Evolutionary conservation across 2,113 vertebrate genomes (phyloP), one percentile per base, ranked within the genome.

Genomic region (Anolis carolinensis): DNA sequence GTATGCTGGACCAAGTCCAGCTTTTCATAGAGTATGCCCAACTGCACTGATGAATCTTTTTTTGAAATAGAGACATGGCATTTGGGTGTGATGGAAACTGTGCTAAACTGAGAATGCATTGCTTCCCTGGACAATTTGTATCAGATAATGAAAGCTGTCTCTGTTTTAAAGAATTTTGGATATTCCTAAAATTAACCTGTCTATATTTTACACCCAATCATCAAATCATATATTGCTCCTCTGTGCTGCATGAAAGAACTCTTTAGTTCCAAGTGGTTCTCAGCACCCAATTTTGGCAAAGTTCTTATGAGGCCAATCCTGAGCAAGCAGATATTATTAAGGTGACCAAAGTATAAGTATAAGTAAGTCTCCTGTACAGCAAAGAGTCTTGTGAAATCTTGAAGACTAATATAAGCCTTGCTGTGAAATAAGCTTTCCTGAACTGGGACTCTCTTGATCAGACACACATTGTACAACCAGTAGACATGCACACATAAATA

Each of bases 181-280:
- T 68, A 68, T 21, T 68, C 23, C 79, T 68, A 48, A 81, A 68
- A 81, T 81, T 44, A 79, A 59, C 76, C 52, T 59, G 76, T 59
- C 52, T 62, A 52, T 34, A 59, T 79, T 81, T 81, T 30, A 65
- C 78, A 62, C 18, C 48, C 52, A 59, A 21, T 20, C 52, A 79
- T 30, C 32, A 44, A 27, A 36, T 48, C 6, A 48, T 67, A 14
- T 67, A 81, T 44, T 67, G 79, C 36, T 65, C 5, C 39, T 81
- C 36, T 48, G 27, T 30, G 79, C 78, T 18, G 23, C 67, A 81
- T 81, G 55, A 81, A 81, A 67, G 25, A n/a, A 36, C 36, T 39
- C 79, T 81, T 81, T 7, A 81, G 62, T 62, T 32, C 32, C 10
- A 23, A 78, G 50, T 78, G 16, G n/a, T 59, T 59, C 23, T n/a